Conservation (phyloP, 2,113 vertebrate genomes). For the Copsychus sechellarum region DNA sequence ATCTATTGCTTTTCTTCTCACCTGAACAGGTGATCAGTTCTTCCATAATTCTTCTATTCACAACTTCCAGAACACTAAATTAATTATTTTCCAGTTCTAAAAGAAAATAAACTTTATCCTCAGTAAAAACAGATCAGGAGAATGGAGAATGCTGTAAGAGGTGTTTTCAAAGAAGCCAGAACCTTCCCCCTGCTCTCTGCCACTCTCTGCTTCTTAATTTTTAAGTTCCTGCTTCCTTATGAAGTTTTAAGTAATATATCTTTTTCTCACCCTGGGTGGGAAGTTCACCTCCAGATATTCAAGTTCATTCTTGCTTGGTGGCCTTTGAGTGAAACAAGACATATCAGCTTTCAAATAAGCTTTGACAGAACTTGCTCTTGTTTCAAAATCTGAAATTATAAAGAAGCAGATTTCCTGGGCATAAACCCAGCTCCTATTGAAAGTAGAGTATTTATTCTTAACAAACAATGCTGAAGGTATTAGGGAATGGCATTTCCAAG, state of each 20-base stretch:
- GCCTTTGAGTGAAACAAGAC: neutral
- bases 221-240: neutral
- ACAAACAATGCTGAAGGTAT: rapidly evolving
- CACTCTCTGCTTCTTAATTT: neutral
- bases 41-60: neutral
- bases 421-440: neutral
- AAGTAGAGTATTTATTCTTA: neutral
- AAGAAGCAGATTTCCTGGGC: neutral
- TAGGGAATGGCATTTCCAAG: neutral
- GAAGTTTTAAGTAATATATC: neutral
- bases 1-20: neutral
- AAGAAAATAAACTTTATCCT: neutral
- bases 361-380: neutral
- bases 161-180: neutral
- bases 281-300: neutral
- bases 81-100: neutral
- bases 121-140: neutral
- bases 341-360: neutral
- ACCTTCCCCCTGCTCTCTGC: neutral
- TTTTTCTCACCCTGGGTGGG: neutral
- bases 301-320: neutral
- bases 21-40: neutral
- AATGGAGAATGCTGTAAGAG: neutral
- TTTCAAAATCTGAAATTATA: neutral
- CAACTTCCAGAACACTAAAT: neutral